These are phyloP conservation scores for Myiagra hebetior DNA, from an alignment of 2,113 vertebrate species.

Conservation along the genomic window DNA sequence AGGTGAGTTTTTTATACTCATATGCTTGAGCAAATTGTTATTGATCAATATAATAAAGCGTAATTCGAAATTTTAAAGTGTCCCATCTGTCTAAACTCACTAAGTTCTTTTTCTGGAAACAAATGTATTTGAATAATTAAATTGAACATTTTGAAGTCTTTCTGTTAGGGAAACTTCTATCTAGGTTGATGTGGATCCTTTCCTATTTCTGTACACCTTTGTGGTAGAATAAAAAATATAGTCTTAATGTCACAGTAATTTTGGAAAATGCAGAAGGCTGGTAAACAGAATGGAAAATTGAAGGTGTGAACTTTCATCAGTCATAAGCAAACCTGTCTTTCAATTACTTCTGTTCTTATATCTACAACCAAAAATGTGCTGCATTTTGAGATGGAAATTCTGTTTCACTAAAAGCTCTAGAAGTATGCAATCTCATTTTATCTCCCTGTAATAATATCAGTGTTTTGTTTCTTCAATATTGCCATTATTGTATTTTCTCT, in stretches of 20 bases:
- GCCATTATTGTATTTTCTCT: background rate
- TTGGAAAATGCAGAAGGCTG: background rate
- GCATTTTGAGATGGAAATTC: background rate
- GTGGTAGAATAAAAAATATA: background rate
- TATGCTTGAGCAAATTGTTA: background rate
- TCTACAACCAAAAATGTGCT: background rate
- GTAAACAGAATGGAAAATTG: background rate
- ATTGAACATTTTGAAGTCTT: background rate
- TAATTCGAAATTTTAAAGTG: background rate
- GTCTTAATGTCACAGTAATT: background rate
- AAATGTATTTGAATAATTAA: background rate
- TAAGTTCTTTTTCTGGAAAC: constrained; percentile 1
- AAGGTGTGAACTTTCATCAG: background rate
- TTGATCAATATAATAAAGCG: constrained; percentile 7
- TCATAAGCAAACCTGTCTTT: background rate
- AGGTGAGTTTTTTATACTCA: constrained; percentile 76
- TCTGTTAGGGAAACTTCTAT: background rate
- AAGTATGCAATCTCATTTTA: background rate
- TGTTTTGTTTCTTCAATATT: background rate
- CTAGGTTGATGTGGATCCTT: background rate
- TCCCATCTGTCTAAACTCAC: background rate
- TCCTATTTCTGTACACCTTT: background rate
- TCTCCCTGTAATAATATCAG: background rate
- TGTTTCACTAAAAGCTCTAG: background rate
- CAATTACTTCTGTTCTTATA: background rate